These are phyloP conservation scores for Kuschelorhynchus macadamiae DNA, from an alignment of 2,888 invertebrate species.

Conservation along the genomic window DNA sequence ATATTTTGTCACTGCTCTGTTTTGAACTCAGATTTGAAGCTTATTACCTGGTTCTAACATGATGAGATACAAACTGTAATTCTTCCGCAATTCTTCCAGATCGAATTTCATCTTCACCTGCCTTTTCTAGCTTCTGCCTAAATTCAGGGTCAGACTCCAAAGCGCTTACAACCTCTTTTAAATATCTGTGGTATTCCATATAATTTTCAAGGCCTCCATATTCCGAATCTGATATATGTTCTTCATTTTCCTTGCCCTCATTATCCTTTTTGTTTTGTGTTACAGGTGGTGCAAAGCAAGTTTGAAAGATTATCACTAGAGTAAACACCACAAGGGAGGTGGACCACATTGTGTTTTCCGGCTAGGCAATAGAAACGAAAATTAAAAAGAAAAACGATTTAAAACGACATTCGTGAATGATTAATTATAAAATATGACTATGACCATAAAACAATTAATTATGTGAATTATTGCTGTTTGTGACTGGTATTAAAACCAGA, in stretches of 20 bases:
- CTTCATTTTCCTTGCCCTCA: slow-evolving; percentile 55
- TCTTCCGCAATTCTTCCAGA: slow-evolving; percentile 93
- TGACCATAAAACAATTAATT: too few relatives aligned
- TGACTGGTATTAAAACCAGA: too few relatives aligned
- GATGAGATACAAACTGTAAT: slow-evolving; percentile 89
- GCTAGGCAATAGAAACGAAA: background rate
- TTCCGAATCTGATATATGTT: slow-evolving; percentile 61
- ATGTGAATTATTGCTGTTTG: too few relatives aligned
- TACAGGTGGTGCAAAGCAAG: slow-evolving; percentile 69
- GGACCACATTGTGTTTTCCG: slow-evolving; percentile 2
- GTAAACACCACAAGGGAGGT: background rate
- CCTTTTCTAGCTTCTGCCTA: slow-evolving; percentile 84
- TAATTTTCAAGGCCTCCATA: slow-evolving; percentile 66
- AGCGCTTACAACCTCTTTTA: slow-evolving; percentile 90
- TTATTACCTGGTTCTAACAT: slow-evolving; percentile 80
- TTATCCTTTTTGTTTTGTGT: slow-evolving; percentile 61
- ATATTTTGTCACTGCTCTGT: too few relatives aligned
- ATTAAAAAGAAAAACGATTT: slow-evolving; percentile 3
- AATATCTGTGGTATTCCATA: slow-evolving; percentile 89
- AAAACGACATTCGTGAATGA: background rate
- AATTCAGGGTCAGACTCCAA: slow-evolving; percentile 92
- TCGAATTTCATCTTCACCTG: slow-evolving; percentile 86
- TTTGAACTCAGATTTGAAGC: background rate
- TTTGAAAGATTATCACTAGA: slow-evolving; percentile 55
- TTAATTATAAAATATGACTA: too few relatives aligned